Evolutionary conservation across 2,113 vertebrate genomes (phyloP).

Genomic region (Cyprinus carpio): DNA sequence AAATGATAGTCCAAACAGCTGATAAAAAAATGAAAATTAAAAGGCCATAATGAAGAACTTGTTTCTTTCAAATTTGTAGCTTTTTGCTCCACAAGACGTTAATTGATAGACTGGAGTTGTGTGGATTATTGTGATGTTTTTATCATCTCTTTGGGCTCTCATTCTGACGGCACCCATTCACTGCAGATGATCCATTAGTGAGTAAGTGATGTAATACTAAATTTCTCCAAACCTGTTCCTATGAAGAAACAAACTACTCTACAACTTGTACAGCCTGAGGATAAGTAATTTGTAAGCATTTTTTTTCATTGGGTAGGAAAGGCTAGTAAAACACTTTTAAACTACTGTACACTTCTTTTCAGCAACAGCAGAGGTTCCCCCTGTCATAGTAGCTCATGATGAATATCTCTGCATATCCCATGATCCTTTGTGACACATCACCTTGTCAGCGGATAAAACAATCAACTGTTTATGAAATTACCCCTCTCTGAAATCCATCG

Average conservation of each 20-base stretch:
- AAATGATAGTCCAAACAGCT: not conserved
- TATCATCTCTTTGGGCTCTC: not conserved
- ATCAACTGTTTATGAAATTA: conserved; percentile 34
- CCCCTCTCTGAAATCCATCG: not conserved
- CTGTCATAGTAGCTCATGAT: not conserved
- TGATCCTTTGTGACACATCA: conserved; percentile 20
- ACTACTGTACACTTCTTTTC: not conserved
- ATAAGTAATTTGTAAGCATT: too few relatives aligned
- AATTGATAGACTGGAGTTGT: not conserved
- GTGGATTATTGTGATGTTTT: not conserved
- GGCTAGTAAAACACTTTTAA: not conserved
- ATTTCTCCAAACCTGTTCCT: not conserved
- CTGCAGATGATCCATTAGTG: not conserved
- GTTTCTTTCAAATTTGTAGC: too few relatives aligned
- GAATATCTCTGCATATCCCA: not conserved
- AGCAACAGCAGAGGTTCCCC: not conserved
- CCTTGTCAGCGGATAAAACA: conserved; percentile 18
- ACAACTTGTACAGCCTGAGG: too few relatives aligned
- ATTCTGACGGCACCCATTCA: not conserved
- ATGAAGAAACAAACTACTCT: not conserved
- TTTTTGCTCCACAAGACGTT: too few relatives aligned
- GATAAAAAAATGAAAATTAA: too few relatives aligned
- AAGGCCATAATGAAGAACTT: too few relatives aligned
- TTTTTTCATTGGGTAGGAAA: not conserved
- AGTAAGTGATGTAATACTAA: not conserved